Evolutionary conservation across 1,140 invertebrate species (phyloP).

Genomic region (Trinorchestia longiramus): DNA sequence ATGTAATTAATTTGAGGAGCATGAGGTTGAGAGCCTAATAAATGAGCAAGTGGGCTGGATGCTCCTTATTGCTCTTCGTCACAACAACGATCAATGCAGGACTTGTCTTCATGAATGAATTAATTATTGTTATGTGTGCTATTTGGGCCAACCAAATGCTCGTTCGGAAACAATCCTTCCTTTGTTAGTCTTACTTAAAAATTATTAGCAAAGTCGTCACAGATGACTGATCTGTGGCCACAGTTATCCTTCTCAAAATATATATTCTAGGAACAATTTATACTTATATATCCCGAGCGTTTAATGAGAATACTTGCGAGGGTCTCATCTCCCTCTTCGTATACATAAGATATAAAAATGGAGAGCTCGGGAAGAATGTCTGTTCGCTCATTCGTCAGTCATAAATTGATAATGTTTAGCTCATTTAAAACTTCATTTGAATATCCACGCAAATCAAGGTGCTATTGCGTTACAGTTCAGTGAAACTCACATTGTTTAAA

Average conservation of each 20-base stretch:
- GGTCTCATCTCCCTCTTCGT: background rate
- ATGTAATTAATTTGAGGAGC: background rate
- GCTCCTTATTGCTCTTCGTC: background rate
- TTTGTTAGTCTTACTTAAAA: background rate
- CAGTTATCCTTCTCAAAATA: background rate
- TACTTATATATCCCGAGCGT: background rate
- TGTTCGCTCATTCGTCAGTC: background rate
- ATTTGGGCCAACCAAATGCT: background rate
- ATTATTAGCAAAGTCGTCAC: background rate
- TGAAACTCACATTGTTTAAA: background rate
- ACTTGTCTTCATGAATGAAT: background rate
- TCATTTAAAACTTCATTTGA: background rate
- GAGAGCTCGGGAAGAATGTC: background rate
- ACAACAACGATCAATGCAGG: background rate
- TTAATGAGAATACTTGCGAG: background rate
- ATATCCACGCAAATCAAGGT: background rate
- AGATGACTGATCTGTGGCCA: background rate
- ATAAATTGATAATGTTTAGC: background rate
- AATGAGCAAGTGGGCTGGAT: background rate
- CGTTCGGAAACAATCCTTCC: background rate
- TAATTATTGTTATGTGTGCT: background rate
- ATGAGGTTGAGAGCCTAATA: background rate
- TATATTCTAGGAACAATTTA: background rate
- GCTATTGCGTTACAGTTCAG: background rate
- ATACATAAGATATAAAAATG: background rate